Evolutionary conservation across 2,797 vertebrate genomes (phyloP).

Genomic region (Denticeps clupeoides): DNA sequence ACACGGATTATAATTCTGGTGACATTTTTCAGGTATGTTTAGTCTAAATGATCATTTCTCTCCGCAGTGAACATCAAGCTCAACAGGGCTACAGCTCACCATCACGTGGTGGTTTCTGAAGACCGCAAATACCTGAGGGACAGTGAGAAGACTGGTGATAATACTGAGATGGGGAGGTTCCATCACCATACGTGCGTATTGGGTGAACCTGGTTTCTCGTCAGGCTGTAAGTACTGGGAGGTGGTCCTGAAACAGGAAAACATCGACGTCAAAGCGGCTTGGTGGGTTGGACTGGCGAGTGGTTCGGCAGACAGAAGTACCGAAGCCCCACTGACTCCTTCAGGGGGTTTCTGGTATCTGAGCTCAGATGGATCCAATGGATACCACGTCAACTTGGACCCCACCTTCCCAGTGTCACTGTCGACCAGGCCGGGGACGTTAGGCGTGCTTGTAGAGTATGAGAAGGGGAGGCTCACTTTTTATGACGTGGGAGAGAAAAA

Average conservation of each 20-base stretch:
- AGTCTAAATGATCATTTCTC: too few species aligned
- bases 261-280: constrained; percentile 11
- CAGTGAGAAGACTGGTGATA: accelerated
- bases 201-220: constrained; percentile 26
- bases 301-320: too few species aligned
- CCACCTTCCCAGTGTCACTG: background rate
- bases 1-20: too few species aligned
- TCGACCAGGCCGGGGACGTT: constrained; percentile 5
- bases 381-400: constrained; percentile 22
- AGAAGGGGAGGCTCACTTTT: constrained; percentile 30
- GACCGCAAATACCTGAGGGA: constrained; percentile 13
- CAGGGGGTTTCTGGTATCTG: constrained; percentile 41
- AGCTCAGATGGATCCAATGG: constrained; percentile 18
- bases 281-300: constrained; percentile 47
- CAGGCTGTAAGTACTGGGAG: constrained; percentile 49
- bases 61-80: constrained; percentile 37
- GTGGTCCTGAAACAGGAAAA: accelerated
- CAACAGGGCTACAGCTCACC: accelerated
- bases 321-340: background rate
- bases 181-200: constrained; percentile 32
- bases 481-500: constrained; percentile 17
- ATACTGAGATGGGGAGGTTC: background rate
- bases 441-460: constrained; percentile 43
- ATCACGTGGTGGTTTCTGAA: accelerated
- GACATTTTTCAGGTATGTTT: too few species aligned